phyloP scores from a whole-genome alignment of 2,888 invertebrate species.

The Invenusta paracnida region DNA sequence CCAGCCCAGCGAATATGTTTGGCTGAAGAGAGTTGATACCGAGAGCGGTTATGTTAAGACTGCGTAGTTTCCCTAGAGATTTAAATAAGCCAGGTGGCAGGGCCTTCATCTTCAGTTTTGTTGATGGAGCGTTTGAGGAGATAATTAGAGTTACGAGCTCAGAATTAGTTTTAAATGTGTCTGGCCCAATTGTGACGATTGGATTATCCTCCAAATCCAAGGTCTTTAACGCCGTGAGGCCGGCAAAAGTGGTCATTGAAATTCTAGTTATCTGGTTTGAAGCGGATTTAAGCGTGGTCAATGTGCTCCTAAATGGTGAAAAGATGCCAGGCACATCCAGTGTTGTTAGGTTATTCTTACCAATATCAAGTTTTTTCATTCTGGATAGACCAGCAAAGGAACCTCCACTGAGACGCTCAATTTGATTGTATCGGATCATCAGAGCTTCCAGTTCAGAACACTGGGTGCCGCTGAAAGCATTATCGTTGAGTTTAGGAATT shows the following conservation, averaged over 20 bases:
- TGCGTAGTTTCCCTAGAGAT: not conserved
- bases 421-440: not conserved
- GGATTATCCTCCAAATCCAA: constrained; percentile 29
- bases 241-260: not conserved
- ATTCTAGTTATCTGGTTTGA: constrained; percentile 11
- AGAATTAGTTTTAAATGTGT: constrained; percentile 23
- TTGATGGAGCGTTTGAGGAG: not conserved
- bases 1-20: constrained; percentile 32
- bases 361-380: not conserved
- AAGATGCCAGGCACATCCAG: not conserved
- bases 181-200: not conserved
- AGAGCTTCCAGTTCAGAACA: not conserved
- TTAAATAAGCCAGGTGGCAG: not conserved
- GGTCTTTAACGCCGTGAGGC: constrained; percentile 21
- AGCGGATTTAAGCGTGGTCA: not conserved
- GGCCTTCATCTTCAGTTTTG: not conserved
- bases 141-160: not conserved
- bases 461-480: not conserved
- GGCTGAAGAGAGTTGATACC: not conserved
- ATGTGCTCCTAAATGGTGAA: not conserved
- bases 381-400: not conserved
- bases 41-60: not conserved
- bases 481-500: not conserved
- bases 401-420: not conserved
- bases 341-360: not conserved